A percentile compares a stretch with the other conserved stretches of the same genome.
Conservation (phyloP, 2,888 invertebrate species). For the Leptopilina syphax region DNA sequence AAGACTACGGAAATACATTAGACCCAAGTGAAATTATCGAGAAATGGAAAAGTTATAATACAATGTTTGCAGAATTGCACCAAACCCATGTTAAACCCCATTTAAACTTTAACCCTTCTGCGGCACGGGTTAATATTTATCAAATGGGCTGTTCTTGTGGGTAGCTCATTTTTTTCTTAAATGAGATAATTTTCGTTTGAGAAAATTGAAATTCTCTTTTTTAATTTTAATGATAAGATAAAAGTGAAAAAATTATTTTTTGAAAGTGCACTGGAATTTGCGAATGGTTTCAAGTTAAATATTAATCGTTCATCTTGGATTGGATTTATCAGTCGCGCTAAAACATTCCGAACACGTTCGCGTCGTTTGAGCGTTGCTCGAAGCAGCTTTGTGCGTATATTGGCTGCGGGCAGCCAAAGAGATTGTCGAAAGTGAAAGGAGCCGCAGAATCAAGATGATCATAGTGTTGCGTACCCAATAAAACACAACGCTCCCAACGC, state of each 20-base stretch:
- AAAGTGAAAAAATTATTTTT: background rate
- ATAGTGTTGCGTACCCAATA: conserved; percentile 43
- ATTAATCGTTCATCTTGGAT: conserved; percentile 34
- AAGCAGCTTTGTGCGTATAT: conserved; percentile 44
- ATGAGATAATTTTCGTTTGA: too few species aligned
- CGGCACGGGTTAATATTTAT: too few species aligned
- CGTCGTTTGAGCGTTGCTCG: conserved; percentile 32
- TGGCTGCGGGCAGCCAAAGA: conserved; percentile 57
- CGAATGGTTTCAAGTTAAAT: conserved; percentile 15
- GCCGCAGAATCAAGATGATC: conserved; percentile 67
- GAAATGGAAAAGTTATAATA: too few species aligned
- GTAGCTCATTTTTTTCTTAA: too few species aligned
- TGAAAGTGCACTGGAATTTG: conserved; percentile 11
- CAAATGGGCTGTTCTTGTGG: too few species aligned
- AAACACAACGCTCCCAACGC: conserved; percentile 24
- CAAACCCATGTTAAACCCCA: too few species aligned
- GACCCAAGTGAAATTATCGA: too few species aligned
- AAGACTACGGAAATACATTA: too few species aligned
- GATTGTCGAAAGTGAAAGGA: conserved; percentile 69
- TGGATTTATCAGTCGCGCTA: conserved; percentile 33
- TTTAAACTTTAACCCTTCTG: too few species aligned
- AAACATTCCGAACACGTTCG: conserved; percentile 38
- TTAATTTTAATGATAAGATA: too few species aligned
- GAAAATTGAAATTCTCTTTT: too few species aligned
- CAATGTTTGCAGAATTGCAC: too few species aligned